Percentiles rank a stretch among this genome's conserved stretches.
phyloP scores from a whole-genome alignment of 2,888 invertebrate genomes.

The Aelia acuminata region DNA sequence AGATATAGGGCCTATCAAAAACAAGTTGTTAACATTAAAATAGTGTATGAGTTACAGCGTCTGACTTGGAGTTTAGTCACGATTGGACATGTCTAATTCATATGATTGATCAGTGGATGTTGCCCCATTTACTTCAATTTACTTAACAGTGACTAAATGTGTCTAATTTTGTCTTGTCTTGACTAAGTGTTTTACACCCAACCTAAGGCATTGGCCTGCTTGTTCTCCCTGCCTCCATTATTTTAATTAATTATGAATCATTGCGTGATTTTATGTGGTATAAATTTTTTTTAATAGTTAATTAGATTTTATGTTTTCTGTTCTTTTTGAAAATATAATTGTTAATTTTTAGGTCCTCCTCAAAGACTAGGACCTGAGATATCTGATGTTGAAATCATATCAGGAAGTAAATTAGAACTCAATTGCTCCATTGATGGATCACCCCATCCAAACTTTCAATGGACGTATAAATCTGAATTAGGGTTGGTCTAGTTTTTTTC shows the following conservation, averaged over 20 bases:
- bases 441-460: slow-evolving; percentile 69
- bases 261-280: not conserved
- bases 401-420: slow-evolving; percentile 64
- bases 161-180: too few relatives aligned
- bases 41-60: too few relatives aligned
- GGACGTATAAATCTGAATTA: slow-evolving; percentile 66
- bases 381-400: slow-evolving; percentile 63
- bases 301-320: not conserved
- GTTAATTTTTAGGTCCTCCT: slow-evolving; percentile 69
- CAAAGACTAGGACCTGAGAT: slow-evolving; percentile 65
- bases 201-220: too few relatives aligned
- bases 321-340: not conserved
- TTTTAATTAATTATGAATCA: not conserved
- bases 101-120: too few relatives aligned
- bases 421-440: slow-evolving; percentile 67
- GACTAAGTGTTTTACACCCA: too few relatives aligned
- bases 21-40: too few relatives aligned
- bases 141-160: too few relatives aligned
- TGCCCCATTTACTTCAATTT: too few relatives aligned
- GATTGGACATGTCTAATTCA: too few relatives aligned
- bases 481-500: slow-evolving; percentile 17
- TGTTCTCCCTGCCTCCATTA: too few relatives aligned
- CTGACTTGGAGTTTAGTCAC: too few relatives aligned
- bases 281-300: not conserved
- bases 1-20: too few relatives aligned